These are phyloP conservation scores for Antedon bifida DNA, from an alignment of 35 echinoderm and acorn worm genomes.

Conservation along the genomic window DNA sequence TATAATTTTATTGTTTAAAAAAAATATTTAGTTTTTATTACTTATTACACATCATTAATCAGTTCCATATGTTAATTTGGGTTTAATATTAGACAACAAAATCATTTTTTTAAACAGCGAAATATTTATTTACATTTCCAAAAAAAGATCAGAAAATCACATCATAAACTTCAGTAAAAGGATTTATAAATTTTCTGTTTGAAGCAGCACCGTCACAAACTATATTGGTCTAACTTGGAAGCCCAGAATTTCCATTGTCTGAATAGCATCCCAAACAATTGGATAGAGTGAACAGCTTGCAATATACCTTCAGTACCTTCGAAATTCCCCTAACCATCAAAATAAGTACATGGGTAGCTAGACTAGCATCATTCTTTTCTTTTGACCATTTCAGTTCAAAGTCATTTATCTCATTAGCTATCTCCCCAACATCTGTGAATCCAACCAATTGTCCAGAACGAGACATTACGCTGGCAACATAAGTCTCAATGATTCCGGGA, in stretches of 20 bases:
- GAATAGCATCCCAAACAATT: constrained; percentile 9
- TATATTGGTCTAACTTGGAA: constrained; percentile 10
- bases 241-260: constrained; percentile 5
- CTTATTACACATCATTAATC: no score
- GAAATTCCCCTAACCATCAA: constrained; percentile 45
- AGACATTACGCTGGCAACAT: no score
- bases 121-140: no score
- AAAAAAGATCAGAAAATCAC: no score
- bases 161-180: no score
- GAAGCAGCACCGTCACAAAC: constrained; percentile 19
- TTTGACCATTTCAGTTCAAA: constrained; percentile 7
- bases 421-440: constrained; percentile 22
- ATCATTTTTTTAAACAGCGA: no score
- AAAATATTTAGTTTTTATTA: no score
- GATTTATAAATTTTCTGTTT: constrained; percentile 24
- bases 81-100: no score
- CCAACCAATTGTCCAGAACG: constrained; percentile 25
- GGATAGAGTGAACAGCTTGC: constrained; percentile 11
- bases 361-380: neutral
- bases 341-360: constrained; percentile 28
- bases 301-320: neutral
- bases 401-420: constrained; percentile 12
- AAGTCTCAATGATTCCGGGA: no score
- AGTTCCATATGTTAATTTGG: no score
- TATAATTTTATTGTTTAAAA: no score